Conservation (phyloP, 2,797 vertebrate species). For the Galaxias olidus region DNA sequence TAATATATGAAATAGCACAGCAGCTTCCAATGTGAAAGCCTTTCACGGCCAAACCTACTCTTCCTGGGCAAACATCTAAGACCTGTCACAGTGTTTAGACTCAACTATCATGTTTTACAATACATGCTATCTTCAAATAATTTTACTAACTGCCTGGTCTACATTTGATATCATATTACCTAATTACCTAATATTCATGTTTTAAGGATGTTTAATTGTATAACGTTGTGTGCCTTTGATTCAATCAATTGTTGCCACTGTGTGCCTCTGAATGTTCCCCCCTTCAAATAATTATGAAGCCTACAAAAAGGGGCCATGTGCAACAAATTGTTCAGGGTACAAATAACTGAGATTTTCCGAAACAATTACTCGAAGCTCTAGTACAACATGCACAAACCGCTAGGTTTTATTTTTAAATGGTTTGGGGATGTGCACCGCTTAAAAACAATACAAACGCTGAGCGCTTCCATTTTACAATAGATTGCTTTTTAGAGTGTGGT, state of each 20-base stretch:
- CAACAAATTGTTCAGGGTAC: constrained; percentile 36
- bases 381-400: constrained; percentile 19
- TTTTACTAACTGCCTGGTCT: too few relatives aligned
- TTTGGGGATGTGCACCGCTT: constrained; percentile 57
- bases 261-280: constrained; percentile 29
- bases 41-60: too few relatives aligned
- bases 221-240: too few relatives aligned
- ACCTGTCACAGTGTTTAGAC: too few relatives aligned
- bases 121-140: too few relatives aligned
- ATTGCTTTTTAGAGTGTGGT: constrained; percentile 43
- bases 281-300: constrained; percentile 40
- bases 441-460: constrained; percentile 36
- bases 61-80: too few relatives aligned
- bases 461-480: constrained; percentile 57
- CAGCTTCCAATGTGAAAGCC: too few relatives aligned
- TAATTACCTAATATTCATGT: too few relatives aligned
- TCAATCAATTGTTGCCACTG: background rate
- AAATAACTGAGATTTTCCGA: constrained; percentile 13
- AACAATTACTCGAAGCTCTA: constrained; percentile 16
- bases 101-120: too few relatives aligned
- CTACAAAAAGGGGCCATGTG: constrained; percentile 22
- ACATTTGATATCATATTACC: too few relatives aligned
- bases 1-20: too few relatives aligned
- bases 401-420: constrained; percentile 42
- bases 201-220: too few relatives aligned